Conservation (phyloP, 2,888 invertebrate species). For the Heliconius charithonia region DNA sequence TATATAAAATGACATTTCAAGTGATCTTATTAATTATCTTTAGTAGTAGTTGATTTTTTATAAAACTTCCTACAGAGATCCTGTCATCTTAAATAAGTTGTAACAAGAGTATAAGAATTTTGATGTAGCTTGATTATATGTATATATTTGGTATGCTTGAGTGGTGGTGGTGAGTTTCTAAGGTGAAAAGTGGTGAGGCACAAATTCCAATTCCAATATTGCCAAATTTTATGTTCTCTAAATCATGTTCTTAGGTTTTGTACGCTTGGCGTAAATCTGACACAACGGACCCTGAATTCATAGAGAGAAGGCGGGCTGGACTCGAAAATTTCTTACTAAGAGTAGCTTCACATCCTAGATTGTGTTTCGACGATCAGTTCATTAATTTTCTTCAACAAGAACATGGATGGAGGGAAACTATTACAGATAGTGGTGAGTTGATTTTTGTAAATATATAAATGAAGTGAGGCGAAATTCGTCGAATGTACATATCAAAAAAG, state of each 20-base stretch:
- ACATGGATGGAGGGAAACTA: constrained; percentile 90
- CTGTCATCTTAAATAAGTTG: background rate
- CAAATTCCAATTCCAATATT: background rate
- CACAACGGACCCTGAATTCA: constrained; percentile 92
- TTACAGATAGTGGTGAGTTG: constrained; percentile 87
- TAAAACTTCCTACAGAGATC: too few species aligned
- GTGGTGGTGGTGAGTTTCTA: background rate
- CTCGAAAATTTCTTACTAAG: constrained; percentile 91
- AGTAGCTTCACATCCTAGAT: constrained; percentile 88
- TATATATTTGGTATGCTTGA: background rate
- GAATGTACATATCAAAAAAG: too few species aligned
- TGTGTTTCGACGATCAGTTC: constrained; percentile 90
- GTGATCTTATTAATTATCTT: too few species aligned
- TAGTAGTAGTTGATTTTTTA: too few species aligned
- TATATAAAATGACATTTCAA: too few species aligned
- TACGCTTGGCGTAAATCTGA: constrained; percentile 93
- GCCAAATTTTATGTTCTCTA: background rate
- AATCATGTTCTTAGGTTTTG: constrained; percentile 76
- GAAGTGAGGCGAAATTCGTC: too few species aligned
- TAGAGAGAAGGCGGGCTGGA: constrained; percentile 91
- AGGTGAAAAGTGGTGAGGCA: too few species aligned
- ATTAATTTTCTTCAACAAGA: constrained; percentile 90
- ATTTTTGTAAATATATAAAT: background rate
- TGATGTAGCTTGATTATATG: background rate
- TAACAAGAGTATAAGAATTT: background rate